These are phyloP conservation scores for Cheumatopsyche charites DNA, from an alignment of 1,140 invertebrate genomes.

Conservation along the genomic window DNA sequence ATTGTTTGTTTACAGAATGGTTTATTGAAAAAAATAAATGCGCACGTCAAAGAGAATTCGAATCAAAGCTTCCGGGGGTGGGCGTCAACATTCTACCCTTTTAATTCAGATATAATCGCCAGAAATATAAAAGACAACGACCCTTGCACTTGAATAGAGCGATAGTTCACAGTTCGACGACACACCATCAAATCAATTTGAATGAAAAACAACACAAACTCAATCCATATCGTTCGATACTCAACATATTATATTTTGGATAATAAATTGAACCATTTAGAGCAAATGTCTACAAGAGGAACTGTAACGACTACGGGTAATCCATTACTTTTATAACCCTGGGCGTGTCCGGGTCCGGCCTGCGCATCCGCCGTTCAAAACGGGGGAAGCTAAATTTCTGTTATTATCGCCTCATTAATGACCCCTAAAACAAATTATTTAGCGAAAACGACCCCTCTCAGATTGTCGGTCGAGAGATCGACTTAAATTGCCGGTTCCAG, in stretches of 20 bases:
- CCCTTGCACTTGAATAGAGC: no score
- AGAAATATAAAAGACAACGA: not conserved
- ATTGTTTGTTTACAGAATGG: not conserved
- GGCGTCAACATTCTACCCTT: conserved; percentile 7
- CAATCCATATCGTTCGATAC: no score
- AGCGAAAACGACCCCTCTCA: conserved; percentile 9
- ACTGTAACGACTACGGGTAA: conserved; percentile 23
- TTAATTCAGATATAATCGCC: conserved; percentile 9
- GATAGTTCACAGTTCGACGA: no score
- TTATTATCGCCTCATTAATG: conserved; percentile 36
- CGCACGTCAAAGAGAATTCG: not conserved
- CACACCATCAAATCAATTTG: no score
- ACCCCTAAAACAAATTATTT: conserved; percentile 32
- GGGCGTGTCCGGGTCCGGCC: conserved; percentile 4
- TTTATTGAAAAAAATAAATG: conserved; percentile 2
- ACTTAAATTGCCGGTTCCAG: conserved; percentile 19
- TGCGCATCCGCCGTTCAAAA: conserved; percentile 25
- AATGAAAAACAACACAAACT: no score
- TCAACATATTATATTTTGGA: no score
- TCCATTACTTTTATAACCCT: conserved; percentile 28
- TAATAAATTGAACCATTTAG: no score
- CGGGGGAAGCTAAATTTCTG: conserved; percentile 27
- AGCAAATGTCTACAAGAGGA: not conserved
- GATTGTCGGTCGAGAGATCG: conserved; percentile 17
- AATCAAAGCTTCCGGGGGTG: conserved; percentile 21